Evolutionary conservation across 2,113 vertebrate species (phyloP), one percentile per base, ranked within the genome.

Genomic region (Clinocottus analis): DNA sequence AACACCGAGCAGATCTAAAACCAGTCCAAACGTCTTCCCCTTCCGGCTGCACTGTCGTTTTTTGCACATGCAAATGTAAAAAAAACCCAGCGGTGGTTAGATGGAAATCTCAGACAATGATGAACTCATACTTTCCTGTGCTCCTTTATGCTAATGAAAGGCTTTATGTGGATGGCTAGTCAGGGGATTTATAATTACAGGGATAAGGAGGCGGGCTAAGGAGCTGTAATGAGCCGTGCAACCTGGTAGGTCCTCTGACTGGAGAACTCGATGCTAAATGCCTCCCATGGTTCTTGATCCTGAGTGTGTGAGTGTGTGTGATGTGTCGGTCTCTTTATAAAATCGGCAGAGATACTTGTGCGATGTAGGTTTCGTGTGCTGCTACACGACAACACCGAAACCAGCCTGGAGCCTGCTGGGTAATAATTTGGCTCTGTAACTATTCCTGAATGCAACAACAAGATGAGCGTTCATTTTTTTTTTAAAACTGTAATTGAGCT

Each of bases 151-250:
- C 75, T 87, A 91, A 91, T 88, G 86, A 91, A 71, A 79, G 80
- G 82, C 83, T 85, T 72, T 61, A 67, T 82, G 84, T 79, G 73
- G 64, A 77, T 62, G 80, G 75, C 67, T 78, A 78, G 79, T 90
- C 60, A 67, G 81, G 83, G 82, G 82, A 84, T 78, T 82, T 86
- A 79, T 89, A 87, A 89, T 90, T 85, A 89, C 85, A 87, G 85
- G 81, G 47, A 72, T 83, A 70, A 27, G 31, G 85, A 87, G 86
- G 72, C 84, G 83, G 74, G 64, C 74, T 82, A 79, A 76, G 75
- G 77, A 85, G 75, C 77, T 39, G 83, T 82, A 89, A 89, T 87
- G 84, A 87, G 82, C 82, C 80, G 10, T 83, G 62, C 75, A 85
- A 74, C 81, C 82, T 65, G 84, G 86, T 89, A 62, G 89, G 86